These are phyloP conservation scores for Rhyacichthys aspro DNA, from an alignment of 2,797 vertebrate genomes.

Conservation along the genomic window DNA sequence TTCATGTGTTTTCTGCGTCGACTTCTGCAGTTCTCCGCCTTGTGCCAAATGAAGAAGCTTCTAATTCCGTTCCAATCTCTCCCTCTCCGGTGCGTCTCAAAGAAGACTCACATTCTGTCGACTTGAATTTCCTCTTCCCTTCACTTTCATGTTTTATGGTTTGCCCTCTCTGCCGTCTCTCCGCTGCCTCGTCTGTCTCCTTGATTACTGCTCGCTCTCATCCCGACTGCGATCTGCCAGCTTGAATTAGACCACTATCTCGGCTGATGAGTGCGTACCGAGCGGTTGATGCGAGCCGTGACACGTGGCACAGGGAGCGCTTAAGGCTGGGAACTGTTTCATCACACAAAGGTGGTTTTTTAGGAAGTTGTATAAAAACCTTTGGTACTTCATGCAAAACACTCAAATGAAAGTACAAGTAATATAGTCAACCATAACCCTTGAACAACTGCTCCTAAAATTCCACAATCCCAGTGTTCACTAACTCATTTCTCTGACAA, in stretches of 20 bases:
- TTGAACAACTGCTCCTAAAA: no score
- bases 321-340: constrained; percentile 29
- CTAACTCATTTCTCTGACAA: no score
- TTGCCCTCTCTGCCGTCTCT: constrained; percentile 12
- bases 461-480: no score
- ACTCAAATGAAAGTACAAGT: not conserved
- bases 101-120: constrained; percentile 23
- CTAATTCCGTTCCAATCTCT: constrained; percentile 19
- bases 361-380: constrained; percentile 15
- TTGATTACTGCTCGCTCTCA: constrained; percentile 55
- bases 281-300: constrained; percentile 2
- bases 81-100: constrained; percentile 6
- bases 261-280: constrained; percentile 21
- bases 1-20: not conserved
- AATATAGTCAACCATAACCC: no score
- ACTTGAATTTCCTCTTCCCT: constrained; percentile 31
- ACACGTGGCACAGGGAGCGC: constrained; percentile 23
- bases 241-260: constrained; percentile 55
- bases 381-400: not conserved
- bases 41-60: constrained; percentile 21
- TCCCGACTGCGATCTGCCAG: constrained; percentile 54
- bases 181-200: constrained; percentile 39
- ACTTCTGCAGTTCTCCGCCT: constrained; percentile 8
- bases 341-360: constrained; percentile 23
- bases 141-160: constrained; percentile 39